Percentiles rank a stretch among this genome's conserved stretches.
Evolutionary conservation across 1,140 invertebrate species (phyloP).

Genomic region (Andrena cerasifolii): DNA sequence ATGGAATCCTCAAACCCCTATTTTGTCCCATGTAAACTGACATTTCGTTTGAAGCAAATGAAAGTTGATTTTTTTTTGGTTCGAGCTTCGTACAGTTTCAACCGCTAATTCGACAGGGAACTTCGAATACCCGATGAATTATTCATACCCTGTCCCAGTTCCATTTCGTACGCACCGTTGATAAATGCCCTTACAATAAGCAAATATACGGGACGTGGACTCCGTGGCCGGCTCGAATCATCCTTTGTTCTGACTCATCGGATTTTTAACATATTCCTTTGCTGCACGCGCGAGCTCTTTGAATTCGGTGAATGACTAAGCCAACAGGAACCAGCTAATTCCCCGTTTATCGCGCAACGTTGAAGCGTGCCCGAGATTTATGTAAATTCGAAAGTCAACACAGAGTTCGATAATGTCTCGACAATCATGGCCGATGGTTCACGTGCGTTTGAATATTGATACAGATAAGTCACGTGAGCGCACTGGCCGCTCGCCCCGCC

Average conservation of each 20-base stretch:
- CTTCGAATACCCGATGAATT: conserved; percentile 1
- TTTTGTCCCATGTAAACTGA: background rate
- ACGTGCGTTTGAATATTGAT: conserved; percentile 43
- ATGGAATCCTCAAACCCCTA: no score
- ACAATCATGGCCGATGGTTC: conserved; percentile 70
- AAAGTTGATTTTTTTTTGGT: conserved; percentile 6
- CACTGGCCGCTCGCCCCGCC: conserved; percentile 20
- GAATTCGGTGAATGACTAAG: no score
- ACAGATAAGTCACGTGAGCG: conserved; percentile 61
- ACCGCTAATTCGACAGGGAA: background rate
- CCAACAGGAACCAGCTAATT: background rate
- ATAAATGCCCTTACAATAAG: conserved; percentile 27
- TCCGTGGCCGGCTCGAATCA: background rate
- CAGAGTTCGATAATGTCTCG: conserved; percentile 53
- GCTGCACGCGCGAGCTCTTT: background rate
- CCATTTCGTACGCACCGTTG: conserved; percentile 31
- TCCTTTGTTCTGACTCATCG: conserved; percentile 21
- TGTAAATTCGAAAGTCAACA: conserved; percentile 64
- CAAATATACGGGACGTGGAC: background rate
- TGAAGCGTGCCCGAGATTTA: conserved; percentile 53
- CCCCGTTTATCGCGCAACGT: conserved; percentile 7
- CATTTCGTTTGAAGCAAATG: no score
- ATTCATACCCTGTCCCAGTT: conserved; percentile 15
- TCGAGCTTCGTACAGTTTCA: no score
- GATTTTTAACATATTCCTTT: background rate